phyloP scores from a whole-genome alignment of 2,113 vertebrate genomes.

The Cololabis saira region DNA sequence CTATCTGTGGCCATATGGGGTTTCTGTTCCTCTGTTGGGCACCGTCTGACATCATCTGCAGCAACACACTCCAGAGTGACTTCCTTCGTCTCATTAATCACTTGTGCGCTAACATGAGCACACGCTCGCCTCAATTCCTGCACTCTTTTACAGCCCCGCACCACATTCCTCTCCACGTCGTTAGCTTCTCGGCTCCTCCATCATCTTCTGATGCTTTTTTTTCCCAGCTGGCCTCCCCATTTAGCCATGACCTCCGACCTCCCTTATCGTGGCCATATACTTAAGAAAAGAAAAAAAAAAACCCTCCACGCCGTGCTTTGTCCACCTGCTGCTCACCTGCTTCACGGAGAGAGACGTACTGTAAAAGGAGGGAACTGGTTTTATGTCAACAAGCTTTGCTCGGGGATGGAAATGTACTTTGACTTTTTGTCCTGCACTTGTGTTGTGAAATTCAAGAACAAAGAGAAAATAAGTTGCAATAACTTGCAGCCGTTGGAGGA shows the following conservation, averaged over 20 bases:
- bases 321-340: slow-evolving; percentile 41
- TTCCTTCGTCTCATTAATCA: slow-evolving; percentile 75
- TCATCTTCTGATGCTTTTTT: slow-evolving; percentile 1
- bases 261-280: slow-evolving; percentile 21
- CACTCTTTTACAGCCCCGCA: slow-evolving; percentile 56
- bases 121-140: slow-evolving; percentile 47
- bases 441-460: slow-evolving; percentile 22
- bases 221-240: slow-evolving; percentile 37
- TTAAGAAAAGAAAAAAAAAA: slow-evolving; percentile 15
- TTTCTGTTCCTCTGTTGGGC: slow-evolving; percentile 70
- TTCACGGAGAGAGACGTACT: too few relatives aligned
- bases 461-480: background rate
- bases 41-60: slow-evolving; percentile 68
- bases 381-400: too few relatives aligned
- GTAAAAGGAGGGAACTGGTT: too few relatives aligned
- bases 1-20: slow-evolving; percentile 63
- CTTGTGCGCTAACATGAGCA: slow-evolving; percentile 51
- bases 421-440: slow-evolving; percentile 40
- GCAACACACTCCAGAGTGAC: slow-evolving; percentile 64
- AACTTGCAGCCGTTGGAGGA: slow-evolving; percentile 33
- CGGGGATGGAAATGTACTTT: too few relatives aligned
- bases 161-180: slow-evolving; percentile 52
- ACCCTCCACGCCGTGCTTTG: slow-evolving; percentile 3
- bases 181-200: slow-evolving; percentile 42
- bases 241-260: slow-evolving; percentile 51